A percentile compares a stretch with the other conserved stretches of the same genome.
Evolutionary conservation across 2,797 vertebrate species (phyloP).

Genomic region (Hemibagrus guttatus): DNA sequence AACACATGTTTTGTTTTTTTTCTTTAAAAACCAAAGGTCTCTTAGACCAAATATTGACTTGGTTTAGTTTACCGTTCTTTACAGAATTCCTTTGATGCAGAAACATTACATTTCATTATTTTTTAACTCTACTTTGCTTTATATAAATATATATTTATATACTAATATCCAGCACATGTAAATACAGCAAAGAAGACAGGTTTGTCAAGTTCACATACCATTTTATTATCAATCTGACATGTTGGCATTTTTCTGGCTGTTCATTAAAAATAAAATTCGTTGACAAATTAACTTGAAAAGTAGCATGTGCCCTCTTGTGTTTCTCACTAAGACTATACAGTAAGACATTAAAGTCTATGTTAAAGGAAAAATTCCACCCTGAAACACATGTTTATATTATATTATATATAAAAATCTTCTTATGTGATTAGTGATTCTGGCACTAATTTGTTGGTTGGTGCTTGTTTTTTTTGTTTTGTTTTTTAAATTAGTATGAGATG

Average conservation of each 20-base stretch:
- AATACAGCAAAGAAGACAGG: not conserved
- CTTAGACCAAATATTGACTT: not conserved
- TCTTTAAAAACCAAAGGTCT: not conserved
- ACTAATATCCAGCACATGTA: not conserved
- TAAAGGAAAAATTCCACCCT: not conserved
- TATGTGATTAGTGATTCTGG: not conserved
- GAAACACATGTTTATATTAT: not conserved
- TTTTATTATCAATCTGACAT: conserved; percentile 22
- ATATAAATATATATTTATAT: too few species aligned
- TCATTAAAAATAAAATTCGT: not conserved
- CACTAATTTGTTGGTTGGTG: not conserved
- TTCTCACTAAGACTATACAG: not conserved
- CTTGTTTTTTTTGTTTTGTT: too few species aligned
- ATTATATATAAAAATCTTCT: not conserved
- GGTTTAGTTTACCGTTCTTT: too few species aligned
- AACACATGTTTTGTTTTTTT: not conserved
- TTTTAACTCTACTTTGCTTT: too few species aligned
- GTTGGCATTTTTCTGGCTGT: not conserved
- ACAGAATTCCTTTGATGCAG: too few species aligned
- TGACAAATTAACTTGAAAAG: not conserved
- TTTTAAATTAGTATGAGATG: too few species aligned
- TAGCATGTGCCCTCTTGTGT: not conserved
- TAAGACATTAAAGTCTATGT: not conserved
- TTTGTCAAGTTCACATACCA: not conserved
- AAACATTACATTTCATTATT: too few species aligned